Base-by-base conservation (phyloP, 2,888 invertebrate genomes). In the Ypsolopha sequella region DNA sequence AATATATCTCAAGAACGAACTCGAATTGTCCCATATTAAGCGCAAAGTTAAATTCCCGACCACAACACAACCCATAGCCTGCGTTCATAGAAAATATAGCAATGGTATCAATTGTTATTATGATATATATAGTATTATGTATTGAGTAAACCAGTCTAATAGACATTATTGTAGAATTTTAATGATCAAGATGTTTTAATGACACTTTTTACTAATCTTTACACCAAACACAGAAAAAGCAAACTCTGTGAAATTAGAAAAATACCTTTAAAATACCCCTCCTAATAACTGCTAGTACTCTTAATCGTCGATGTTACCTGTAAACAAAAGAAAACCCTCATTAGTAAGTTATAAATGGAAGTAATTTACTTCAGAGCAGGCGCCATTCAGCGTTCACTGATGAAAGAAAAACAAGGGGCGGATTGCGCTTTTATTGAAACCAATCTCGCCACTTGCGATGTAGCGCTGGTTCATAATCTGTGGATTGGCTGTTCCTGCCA, bases 341-440 rank as follows among this genome's bases (percentile, higher is more conserved):
- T 55, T 52, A 55, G 46, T 9, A 44, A 50, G 24, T 47, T 35
- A 48, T 33, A 43, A 48, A 39, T 38, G 38, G 13, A n/a, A 33
- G 14, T 49, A 24, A 53, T 49, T 50, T 51, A 47, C 9, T 13
- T 13, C 45, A 41, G 41, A 54, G 10, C 73, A 80, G 78, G 78
- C 76, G 64, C 73, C 78, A 73, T 82, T 79, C 80, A 77, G 68
- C 70, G 73, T 24, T 24, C 74, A 74, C 70, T 71, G 82, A 80
- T 80, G 80, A 84, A 84, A 84, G 84, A 82, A 84, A 81, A 85
- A 85, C 84, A 80, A 73, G 76, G 80, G 75, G 77, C 69, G 78
- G 77, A 74, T 70, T 80, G 81, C 72, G 77, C 81, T 84, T 85
- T 84, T 85, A 84, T 86, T 81, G 81, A 80, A 82, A 84, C 81